Evolutionary conservation across 1,140 invertebrate genomes (phyloP).

Genomic region (Panagrolaimus sp.): DNA sequence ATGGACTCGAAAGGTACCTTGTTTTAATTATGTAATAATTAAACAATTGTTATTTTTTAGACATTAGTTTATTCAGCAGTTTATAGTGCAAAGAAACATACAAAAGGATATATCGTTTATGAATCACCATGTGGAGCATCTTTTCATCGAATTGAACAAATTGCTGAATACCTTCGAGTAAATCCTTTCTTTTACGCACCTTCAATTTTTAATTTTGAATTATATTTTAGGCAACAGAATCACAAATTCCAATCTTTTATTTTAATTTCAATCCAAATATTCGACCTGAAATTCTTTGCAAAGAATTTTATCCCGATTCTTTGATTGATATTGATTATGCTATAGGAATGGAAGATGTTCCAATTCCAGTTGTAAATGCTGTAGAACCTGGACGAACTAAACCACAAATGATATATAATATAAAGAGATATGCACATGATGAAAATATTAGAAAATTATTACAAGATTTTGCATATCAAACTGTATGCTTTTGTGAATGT

Average conservation of each 20-base stretch:
- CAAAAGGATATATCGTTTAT: background rate
- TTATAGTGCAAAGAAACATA: background rate
- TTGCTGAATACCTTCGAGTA: background rate
- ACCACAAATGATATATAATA: constrained; percentile 1
- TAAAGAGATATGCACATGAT: background rate
- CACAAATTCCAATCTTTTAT: background rate
- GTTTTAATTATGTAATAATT: background rate
- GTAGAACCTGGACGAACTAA: background rate
- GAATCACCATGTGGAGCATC: background rate
- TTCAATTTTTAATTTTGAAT: background rate
- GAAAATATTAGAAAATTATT: background rate
- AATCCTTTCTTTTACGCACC: background rate
- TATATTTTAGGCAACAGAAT: background rate
- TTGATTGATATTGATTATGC: background rate
- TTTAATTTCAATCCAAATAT: constrained; percentile 3
- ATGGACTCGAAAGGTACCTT: background rate
- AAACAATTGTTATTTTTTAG: too few species aligned
- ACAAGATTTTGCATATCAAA: background rate
- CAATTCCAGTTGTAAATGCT: constrained; percentile 6
- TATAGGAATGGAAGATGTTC: background rate
- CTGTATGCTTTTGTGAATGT: constrained; percentile 23
- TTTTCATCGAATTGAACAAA: background rate
- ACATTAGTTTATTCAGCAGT: too few species aligned
- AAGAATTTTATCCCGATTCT: background rate
- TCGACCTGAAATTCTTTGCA: background rate